Conservation (phyloP, 2,888 invertebrate species). For the Drosophila mulleri region DNA sequence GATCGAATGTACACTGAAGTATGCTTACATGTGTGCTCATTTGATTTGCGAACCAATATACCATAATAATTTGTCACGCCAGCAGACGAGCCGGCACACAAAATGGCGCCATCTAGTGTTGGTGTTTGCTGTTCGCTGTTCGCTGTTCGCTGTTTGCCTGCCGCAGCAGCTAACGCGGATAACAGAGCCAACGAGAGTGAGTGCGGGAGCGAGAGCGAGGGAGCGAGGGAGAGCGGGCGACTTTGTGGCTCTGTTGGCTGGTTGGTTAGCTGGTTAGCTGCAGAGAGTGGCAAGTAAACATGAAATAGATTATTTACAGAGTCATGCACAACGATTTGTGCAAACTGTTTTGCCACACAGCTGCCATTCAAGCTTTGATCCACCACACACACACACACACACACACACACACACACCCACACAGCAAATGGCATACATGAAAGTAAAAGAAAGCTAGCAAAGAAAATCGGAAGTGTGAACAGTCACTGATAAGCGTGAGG, state of each 20-base stretch:
- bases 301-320: conserved; percentile 76
- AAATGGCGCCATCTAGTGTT: conserved; percentile 17
- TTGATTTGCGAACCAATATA: conserved; percentile 58
- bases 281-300: conserved; percentile 68
- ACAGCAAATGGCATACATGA: conserved; percentile 21
- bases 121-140: conserved; percentile 16
- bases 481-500: conserved; percentile 53
- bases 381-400: neutral
- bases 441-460: neutral
- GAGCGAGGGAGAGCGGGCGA: neutral
- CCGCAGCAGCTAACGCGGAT: conserved; percentile 8
- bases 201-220: neutral
- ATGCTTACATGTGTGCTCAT: conserved; percentile 38
- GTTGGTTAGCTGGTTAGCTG: conserved; percentile 26
- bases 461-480: conserved; percentile 55
- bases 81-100: conserved; percentile 30
- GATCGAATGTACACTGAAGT: conserved; percentile 20
- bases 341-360: conserved; percentile 38
- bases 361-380: conserved; percentile 34
- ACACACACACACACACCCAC: neutral
- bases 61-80: conserved; percentile 58
- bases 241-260: conserved; percentile 12
- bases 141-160: conserved; percentile 12
- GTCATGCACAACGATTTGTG: conserved; percentile 71
- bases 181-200: neutral